Evolutionary conservation across 2,888 invertebrate genomes (phyloP).

Genomic region (Stratiomys singularior): DNA sequence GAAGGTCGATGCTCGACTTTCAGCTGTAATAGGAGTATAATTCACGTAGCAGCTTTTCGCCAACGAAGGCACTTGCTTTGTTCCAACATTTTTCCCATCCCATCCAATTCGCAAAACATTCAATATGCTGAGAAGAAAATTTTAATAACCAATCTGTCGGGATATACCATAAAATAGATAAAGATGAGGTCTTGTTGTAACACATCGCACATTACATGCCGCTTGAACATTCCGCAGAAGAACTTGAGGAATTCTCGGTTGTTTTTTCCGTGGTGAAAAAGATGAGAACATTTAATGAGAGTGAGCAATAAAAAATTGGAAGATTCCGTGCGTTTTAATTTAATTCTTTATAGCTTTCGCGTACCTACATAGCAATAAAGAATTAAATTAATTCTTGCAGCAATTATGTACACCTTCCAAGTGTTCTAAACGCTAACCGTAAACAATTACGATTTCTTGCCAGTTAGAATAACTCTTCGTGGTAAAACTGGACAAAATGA

Average conservation of each 20-base stretch:
- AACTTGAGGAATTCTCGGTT: background rate
- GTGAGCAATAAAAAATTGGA: conserved; percentile 28
- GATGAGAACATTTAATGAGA: conserved; percentile 1
- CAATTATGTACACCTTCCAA: conserved; percentile 33
- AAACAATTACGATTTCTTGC: conserved; percentile 45
- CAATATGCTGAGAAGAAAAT: too few species aligned
- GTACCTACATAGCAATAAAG: conserved; percentile 3
- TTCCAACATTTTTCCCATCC: background rate
- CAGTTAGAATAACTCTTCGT: conserved; percentile 32
- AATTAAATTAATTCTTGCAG: conserved; percentile 16
- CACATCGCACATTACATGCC: conserved; percentile 17
- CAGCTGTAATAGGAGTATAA: too few species aligned
- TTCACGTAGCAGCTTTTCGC: too few species aligned
- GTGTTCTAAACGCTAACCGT: conserved; percentile 40
- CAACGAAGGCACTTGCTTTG: too few species aligned
- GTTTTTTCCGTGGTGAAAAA: background rate
- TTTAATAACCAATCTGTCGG: background rate
- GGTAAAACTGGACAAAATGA: too few species aligned
- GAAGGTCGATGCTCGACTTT: too few species aligned
- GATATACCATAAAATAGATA: conserved; percentile 5
- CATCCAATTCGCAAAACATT: background rate
- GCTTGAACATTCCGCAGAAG: background rate
- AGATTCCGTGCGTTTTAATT: conserved; percentile 36
- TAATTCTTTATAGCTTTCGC: conserved; percentile 25
- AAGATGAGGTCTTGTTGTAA: conserved; percentile 24